Evolutionary conservation across 2,113 vertebrate species (phyloP), one percentile per base, ranked within the genome.

Genomic region (Elephantulus edwardii): DNA sequence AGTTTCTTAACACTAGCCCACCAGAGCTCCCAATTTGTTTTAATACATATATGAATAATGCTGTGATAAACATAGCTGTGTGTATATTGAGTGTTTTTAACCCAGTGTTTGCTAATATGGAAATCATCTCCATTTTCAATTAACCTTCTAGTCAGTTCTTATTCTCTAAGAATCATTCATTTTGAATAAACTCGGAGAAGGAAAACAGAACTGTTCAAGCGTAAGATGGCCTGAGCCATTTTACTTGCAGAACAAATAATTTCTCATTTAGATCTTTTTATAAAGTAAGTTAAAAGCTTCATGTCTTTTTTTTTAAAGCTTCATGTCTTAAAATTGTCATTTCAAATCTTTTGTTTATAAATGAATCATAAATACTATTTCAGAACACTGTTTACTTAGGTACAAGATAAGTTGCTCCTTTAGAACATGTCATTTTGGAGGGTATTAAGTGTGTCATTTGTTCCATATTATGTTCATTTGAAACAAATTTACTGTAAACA

Each of bases 91-190:
- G 60, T 75, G 48, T 85, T 94, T 89, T 86, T 76, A 95, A 62
- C 83, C 14, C 46, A 77, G 4, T 75, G 48, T 82, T 85, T 93
- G 56, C 56, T 91, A 90, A 76, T 78, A 20, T 90, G 52, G 72
- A 91, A 89, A 58, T 93, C 28, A 88, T 35, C 38, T n/a, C 46
- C 71, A 26, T 24, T 96, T 94, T 88, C 88, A 88, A 93, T 86
- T 82, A 83, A 92, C 88, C 40, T 28, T 83, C 76, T 92, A n/a
- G n/a, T n/a, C n/a, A n/a, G n/a, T n/a, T 89, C 58, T 91, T 90
- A 85, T 62, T 88, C 62, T 90, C 6, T 87, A 50, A 92, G 90
- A 91, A 40, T 95, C 74, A 92, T 76, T 92, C 60, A 89, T 86
- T 86, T 86, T 90, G 35, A 86, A 83, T 83, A 62, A 66, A 71